Conservation (phyloP, 1,140 invertebrate species). For the Paraescarpia echinospica region DNA sequence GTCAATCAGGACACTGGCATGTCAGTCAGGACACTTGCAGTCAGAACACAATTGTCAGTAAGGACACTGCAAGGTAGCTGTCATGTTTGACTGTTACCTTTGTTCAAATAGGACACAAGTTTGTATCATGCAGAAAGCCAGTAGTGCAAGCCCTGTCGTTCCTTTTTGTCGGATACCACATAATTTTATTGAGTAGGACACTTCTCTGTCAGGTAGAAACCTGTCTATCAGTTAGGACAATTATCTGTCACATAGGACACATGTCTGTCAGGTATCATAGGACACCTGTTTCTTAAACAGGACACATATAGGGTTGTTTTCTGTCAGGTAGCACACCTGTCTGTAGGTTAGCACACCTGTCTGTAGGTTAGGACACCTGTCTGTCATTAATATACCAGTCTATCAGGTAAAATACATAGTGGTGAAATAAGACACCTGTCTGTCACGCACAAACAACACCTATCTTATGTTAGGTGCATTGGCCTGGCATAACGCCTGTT, state of each 20-base stretch:
- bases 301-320: not conserved
- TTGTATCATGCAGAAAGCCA: too few species aligned
- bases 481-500: not conserved
- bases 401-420: not conserved
- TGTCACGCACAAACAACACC: not conserved
- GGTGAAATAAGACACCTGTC: not conserved
- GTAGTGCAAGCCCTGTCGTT: too few species aligned
- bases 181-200: too few species aligned
- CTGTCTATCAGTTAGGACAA: not conserved
- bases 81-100: too few species aligned
- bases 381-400: not conserved
- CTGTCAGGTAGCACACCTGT: not conserved
- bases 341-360: not conserved
- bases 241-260: not conserved
- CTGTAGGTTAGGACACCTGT: not conserved
- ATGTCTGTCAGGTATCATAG: not conserved
- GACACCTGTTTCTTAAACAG: not conserved
- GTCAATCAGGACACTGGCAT: too few species aligned
- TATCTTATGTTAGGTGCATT: not conserved
- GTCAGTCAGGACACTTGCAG: too few species aligned
- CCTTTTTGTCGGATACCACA: too few species aligned
- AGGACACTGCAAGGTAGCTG: too few species aligned
- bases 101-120: too few species aligned
- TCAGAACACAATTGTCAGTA: too few species aligned
- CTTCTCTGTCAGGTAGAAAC: not conserved